These are phyloP conservation scores for Ciconia boyciana DNA, from an alignment of 2,113 vertebrate genomes.

Conservation along the genomic window DNA sequence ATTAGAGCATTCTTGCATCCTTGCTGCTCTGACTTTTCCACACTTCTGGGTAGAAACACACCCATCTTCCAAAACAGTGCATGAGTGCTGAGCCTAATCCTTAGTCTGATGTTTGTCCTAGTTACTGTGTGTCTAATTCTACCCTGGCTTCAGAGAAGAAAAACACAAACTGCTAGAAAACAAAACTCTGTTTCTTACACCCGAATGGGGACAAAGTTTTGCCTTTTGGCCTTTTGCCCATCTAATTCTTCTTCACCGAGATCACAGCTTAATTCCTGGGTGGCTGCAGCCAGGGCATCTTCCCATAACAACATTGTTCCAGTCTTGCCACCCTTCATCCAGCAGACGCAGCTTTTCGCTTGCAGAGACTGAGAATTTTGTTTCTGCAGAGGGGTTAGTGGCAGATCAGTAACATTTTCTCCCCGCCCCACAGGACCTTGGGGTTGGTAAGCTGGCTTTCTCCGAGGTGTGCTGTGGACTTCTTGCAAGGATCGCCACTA, in stretches of 20 bases:
- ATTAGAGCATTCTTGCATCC: background rate
- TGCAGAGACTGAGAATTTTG: background rate
- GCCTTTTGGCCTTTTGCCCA: background rate
- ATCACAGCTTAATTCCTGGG: background rate
- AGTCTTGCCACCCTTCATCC: background rate
- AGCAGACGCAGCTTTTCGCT: background rate
- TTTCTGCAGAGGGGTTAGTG: background rate
- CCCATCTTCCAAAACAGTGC: background rate
- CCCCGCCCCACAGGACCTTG: accelerated
- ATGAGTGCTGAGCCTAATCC: background rate
- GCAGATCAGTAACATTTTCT: background rate
- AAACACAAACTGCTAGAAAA: background rate
- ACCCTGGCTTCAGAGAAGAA: background rate
- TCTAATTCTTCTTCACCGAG: background rate
- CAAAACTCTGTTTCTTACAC: background rate
- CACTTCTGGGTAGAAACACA: background rate
- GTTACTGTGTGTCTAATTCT: background rate
- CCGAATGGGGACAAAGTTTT: background rate
- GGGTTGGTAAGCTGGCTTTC: background rate
- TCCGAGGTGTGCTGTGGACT: background rate
- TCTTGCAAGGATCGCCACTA: background rate
- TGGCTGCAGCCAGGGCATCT: background rate
- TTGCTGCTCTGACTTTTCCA: background rate
- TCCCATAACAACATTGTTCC: background rate
- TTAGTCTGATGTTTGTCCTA: background rate